Conservation (phyloP, 2,888 invertebrate genomes). For the Homarus gammarus region DNA sequence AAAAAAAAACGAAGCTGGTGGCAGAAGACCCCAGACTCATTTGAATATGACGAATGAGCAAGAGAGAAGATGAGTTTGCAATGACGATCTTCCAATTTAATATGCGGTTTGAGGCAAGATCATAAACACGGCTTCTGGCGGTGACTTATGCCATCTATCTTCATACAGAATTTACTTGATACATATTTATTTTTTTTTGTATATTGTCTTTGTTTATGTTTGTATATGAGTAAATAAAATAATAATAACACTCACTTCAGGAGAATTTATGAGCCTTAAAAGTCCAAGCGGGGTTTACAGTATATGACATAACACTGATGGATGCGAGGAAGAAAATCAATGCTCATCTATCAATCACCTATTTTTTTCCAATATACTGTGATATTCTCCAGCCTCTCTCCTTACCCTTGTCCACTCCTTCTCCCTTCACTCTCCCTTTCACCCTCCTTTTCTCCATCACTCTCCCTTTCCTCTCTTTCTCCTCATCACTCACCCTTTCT, state of each 20-base stretch:
- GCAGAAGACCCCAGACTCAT: conserved; percentile 47
- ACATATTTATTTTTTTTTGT: too few relatives aligned
- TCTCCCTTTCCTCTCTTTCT: too few relatives aligned
- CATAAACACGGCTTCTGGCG: background rate
- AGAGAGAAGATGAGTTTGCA: conserved; percentile 52
- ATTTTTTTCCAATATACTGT: conserved; percentile 1
- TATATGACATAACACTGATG: too few relatives aligned
- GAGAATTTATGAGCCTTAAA: too few relatives aligned
- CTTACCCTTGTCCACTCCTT: background rate
- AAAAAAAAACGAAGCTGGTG: conserved; percentile 2
- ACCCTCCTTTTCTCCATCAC: background rate
- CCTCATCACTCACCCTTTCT: too few relatives aligned
- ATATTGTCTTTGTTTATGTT: too few relatives aligned
- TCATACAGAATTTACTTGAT: too few relatives aligned
- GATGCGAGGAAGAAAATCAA: conserved; percentile 30
- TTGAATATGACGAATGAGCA: conserved; percentile 66
- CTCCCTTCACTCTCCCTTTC: background rate
- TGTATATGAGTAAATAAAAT: too few relatives aligned
- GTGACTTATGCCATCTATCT: too few relatives aligned
- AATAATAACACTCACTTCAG: too few relatives aligned
- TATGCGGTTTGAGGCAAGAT: background rate
- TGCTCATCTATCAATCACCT: conserved; percentile 20
- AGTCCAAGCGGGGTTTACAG: too few relatives aligned
- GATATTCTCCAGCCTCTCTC: background rate
- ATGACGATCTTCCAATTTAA: conserved; percentile 36